Conservation (phyloP, 2,797 vertebrate genomes). For the Karalla daura region DNA sequence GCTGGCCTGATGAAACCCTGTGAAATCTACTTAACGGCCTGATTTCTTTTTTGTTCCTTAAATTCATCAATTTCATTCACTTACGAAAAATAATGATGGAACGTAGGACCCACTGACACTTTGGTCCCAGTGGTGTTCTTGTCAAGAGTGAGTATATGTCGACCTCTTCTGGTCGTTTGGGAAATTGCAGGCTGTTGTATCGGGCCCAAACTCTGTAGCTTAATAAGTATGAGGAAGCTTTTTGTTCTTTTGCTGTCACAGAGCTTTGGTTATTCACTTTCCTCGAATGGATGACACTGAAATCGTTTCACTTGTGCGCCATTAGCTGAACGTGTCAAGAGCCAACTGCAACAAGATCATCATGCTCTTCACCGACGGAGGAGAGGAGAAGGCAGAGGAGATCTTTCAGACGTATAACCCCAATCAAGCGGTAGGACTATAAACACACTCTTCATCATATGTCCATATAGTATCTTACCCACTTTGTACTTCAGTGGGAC, state of each 20-base stretch:
- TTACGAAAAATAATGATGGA: constrained; percentile 13
- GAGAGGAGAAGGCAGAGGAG: constrained; percentile 94
- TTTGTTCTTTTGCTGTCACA: too few relatives aligned
- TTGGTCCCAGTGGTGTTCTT: background rate
- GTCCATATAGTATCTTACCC: too few relatives aligned
- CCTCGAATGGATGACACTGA: background rate
- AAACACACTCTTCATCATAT: background rate
- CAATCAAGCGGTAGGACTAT: constrained; percentile 87
- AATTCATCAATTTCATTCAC: constrained; percentile 6
- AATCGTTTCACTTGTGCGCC: constrained; percentile 2
- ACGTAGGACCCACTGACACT: background rate
- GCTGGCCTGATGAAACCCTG: constrained; percentile 1
- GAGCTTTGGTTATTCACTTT: background rate
- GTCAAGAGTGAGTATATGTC: constrained; percentile 34
- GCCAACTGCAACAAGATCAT: constrained; percentile 99
- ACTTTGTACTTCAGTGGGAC: too few relatives aligned
- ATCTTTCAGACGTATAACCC: constrained; percentile 93
- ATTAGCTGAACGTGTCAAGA: constrained; percentile 89
- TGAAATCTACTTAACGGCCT: constrained; percentile 5
- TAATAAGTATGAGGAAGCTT: background rate
- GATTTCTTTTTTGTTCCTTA: constrained; percentile 2
- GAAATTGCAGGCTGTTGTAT: constrained; percentile 13
- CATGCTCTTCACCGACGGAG: constrained; percentile 98
- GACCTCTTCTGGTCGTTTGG: constrained; percentile 60
- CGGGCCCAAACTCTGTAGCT: background rate